phyloP scores from a whole-genome alignment of 2,888 invertebrate species.

The Rhagium mordax region DNA sequence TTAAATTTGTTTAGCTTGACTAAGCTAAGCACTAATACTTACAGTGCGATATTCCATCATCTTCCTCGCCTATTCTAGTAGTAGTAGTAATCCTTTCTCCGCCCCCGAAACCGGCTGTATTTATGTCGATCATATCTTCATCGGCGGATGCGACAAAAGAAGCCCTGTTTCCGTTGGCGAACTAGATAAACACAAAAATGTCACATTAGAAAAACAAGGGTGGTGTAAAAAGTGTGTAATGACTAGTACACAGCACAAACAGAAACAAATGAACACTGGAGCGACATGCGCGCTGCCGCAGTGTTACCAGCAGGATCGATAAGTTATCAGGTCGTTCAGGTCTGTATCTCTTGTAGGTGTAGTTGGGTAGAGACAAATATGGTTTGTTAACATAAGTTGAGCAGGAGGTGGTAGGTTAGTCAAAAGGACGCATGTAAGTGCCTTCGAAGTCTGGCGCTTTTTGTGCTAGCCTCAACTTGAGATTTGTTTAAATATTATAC shows the following conservation, averaged over 20 bases:
- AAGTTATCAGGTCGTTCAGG: slow-evolving; percentile 30
- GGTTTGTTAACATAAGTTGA: too few species aligned
- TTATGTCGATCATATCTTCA: slow-evolving; percentile 80
- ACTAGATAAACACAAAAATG: slow-evolving; percentile 23
- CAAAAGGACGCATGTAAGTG: too few species aligned
- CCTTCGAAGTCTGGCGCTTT: too few species aligned
- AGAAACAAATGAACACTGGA: slow-evolving; percentile 18
- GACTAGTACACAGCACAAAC: not conserved
- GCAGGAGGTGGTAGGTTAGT: too few species aligned
- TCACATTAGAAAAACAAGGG: slow-evolving; percentile 13
- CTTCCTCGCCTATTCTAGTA: slow-evolving; percentile 63
- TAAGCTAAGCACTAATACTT: too few species aligned
- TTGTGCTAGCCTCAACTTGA: too few species aligned
- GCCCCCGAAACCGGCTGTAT: slow-evolving; percentile 71
- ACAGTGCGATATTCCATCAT: slow-evolving; percentile 67
- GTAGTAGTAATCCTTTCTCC: slow-evolving; percentile 54
- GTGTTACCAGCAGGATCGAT: slow-evolving; percentile 28
- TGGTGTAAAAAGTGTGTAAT: slow-evolving; percentile 9
- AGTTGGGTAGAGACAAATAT: too few species aligned
- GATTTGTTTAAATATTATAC: too few species aligned
- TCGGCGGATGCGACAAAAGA: slow-evolving; percentile 71
- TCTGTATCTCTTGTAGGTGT: slow-evolving; percentile 13
- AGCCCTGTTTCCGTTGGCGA: slow-evolving; percentile 51
- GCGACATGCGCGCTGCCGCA: slow-evolving; percentile 18
- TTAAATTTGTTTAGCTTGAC: too few species aligned